Base-by-base conservation (phyloP, 2,888 invertebrate genomes). In the Keiferia lycopersicella region DNA sequence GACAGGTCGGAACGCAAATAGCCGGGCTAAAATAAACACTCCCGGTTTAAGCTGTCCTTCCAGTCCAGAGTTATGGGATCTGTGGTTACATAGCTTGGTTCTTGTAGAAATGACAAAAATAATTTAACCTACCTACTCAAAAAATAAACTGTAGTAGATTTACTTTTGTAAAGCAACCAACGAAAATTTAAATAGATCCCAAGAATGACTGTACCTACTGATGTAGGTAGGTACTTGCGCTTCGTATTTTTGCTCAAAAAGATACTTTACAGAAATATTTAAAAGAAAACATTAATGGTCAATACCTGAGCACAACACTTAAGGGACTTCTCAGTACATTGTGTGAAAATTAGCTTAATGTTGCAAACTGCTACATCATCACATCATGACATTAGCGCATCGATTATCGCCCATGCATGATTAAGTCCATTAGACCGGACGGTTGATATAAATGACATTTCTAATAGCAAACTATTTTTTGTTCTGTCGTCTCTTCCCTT, bases 1-100 rank as follows among this genome's bases (percentile, higher is more conserved):
- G 64, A 67, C 64, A 65, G 66, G 65, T 45, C 62, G 64, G 67
- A 67, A 67, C 67, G 66, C 68, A 67, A 71, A 71, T 68, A 69
- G 67, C 62, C 26, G 48, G 62, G 62, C 67, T 67, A 63, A 70
- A 68, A 70, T 67, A 68, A 67, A 62, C 39, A 41, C 20, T 57
- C 63, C 18, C 20, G 50, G 61, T 45, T 56, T 53, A 11, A 22
- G 51, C 18, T 4, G n/a, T 16, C 51, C 51, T 22, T 51, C 18
- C 22, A 22, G n/a, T n/a, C 51, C 12, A 51, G 20, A 51, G 20
- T 51, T 18, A 51, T 20, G 51, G 12, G 11, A 8, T 20, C 18
- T 18, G 16, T 26, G 26, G 26, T 26, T 26, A 26, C 8, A 34
- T 34, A 34, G 10, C 34, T 8, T 51, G 18, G 51, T 51, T 20